phyloP scores from a whole-genome alignment of 2,888 invertebrate species.

The Drosophila monieri region DNA sequence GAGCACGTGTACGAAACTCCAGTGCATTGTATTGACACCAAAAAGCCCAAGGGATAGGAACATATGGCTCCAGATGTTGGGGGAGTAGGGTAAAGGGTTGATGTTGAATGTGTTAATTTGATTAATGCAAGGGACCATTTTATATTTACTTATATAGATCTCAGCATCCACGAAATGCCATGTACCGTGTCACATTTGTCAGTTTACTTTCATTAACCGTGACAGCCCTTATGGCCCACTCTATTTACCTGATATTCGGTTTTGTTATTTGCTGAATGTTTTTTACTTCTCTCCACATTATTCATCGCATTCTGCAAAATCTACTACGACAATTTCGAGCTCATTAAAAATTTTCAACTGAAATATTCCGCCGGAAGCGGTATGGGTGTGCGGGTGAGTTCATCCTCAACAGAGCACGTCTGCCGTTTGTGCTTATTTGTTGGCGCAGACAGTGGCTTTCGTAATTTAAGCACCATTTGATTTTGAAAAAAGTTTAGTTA shows the following conservation, averaged over 20 bases:
- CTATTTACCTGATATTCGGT: constrained; percentile 37
- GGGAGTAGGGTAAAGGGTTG: background rate
- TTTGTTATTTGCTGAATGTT: constrained; percentile 29
- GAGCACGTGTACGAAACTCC: constrained; percentile 13
- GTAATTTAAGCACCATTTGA: constrained; percentile 16
- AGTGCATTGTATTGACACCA: constrained; percentile 49
- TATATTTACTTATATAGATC: background rate
- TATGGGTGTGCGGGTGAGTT: constrained; percentile 17
- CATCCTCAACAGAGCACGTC: constrained; percentile 36
- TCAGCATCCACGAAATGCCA: constrained; percentile 7
- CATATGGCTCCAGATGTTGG: background rate
- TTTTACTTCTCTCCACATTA: constrained; percentile 19
- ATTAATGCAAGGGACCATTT: constrained; percentile 17
- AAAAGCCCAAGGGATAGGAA: constrained; percentile 17
- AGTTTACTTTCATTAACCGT: constrained; percentile 9
- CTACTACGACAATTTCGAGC: constrained; percentile 63
- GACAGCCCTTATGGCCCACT: constrained; percentile 4
- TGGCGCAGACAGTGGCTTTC: constrained; percentile 47
- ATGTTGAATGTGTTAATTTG: constrained; percentile 20
- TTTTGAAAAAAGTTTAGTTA: background rate
- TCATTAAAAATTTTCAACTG: constrained; percentile 80
- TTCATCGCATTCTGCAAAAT: constrained; percentile 15
- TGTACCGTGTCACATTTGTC: constrained; percentile 12
- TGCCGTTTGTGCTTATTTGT: constrained; percentile 39
- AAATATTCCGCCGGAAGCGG: constrained; percentile 76